Base-by-base conservation (phyloP, 2,888 invertebrate species). In the Trichogramma evanescens region DNA sequence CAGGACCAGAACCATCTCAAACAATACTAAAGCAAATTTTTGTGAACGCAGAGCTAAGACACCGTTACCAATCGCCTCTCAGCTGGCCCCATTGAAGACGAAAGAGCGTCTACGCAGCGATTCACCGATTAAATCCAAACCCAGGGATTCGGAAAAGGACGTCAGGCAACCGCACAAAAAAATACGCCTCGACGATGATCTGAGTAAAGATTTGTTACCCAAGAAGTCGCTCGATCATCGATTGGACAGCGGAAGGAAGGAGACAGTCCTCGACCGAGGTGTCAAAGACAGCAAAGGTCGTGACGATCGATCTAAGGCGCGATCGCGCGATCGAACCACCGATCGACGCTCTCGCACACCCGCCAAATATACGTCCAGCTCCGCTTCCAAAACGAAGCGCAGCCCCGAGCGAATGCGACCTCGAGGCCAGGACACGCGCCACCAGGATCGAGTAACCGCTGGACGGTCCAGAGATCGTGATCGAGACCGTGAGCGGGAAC, bases 341-440 rank as follows among this genome's bases (percentile, higher is more conserved):
- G 78, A 78, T 9, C 66, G 75, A 51, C 72, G 74, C 39, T 76
- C 78, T 3, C 69, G 77, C 9, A 77, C 76, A 0, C 77, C 77
- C 0, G 75, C 76, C 0, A 67, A 74, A n/a, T 62, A 26, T 26
- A 2, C 26, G 26, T 26, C 26, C 0, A 58, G 59, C 0, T 39
- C 66, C 0, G 39, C 66, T 1, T 53, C 69, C 1, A 75, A 74
- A 60, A 61, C 69, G 1, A 71, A 72, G 9, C 71, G 74, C 1
- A 77, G 76, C 59, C 72, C 76, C 7, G 26, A 57, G 57, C 10
- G 50, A 54, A 3, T 71, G 74, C 10, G 70, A 73, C 52, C 72
- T 69, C 43, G 74, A 76, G 1, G 78, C 74, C 68, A 80, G 72
- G 72, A 80, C 69, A 48, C 65, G 5, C 54, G 68, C 6, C 66